phyloP scores from a whole-genome alignment of 2,113 vertebrate genomes.

The Grus americana region DNA sequence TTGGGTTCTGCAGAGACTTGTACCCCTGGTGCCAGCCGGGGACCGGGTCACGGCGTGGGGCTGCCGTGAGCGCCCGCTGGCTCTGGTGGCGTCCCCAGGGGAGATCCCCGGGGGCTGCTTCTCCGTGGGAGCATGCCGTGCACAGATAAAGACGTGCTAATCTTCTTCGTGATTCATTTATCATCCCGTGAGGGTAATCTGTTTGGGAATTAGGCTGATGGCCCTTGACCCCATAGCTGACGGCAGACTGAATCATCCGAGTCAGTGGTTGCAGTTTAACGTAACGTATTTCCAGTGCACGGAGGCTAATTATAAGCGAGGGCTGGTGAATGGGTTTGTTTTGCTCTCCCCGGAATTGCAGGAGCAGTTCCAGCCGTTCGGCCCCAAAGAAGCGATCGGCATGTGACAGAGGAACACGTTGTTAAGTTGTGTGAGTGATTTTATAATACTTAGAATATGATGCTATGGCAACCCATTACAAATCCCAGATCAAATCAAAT shows the following conservation, averaged over 20 bases:
- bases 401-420: constrained; percentile 47
- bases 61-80: accelerated
- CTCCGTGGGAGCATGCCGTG: accelerated
- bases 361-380: constrained; percentile 30
- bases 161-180: neutral
- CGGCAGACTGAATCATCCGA: neutral
- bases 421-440: constrained; percentile 49
- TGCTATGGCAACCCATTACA: constrained; percentile 68
- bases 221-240: neutral
- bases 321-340: constrained; percentile 2
- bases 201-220: neutral
- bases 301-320: neutral
- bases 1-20: accelerated
- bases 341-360: neutral
- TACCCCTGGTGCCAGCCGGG: accelerated
- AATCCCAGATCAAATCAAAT: constrained; percentile 56
- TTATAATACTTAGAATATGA: constrained; percentile 30
- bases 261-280: neutral
- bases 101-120: neutral
- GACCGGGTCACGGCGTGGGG: accelerated
- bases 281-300: neutral
- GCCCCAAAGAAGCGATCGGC: constrained; percentile 15
- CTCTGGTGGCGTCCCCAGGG: neutral
- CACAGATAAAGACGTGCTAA: accelerated
- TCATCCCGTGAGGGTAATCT: neutral